Evolutionary conservation across 1,140 invertebrate species (phyloP), one percentile per base, ranked within the genome.

Genomic region (Lethocerus indicus): DNA sequence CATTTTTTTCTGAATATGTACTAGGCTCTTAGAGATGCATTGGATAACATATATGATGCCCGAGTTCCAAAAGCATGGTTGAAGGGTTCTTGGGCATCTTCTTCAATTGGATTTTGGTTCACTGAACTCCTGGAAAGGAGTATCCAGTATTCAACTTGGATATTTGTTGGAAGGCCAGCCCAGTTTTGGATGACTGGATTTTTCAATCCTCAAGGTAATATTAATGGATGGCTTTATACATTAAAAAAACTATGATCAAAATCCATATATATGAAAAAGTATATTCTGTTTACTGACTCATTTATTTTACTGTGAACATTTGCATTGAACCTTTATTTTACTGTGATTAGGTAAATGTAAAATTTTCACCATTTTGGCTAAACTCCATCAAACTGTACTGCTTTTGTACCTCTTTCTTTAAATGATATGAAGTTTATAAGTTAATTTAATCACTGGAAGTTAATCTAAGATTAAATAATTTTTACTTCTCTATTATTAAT

Each of bases 181-280:
- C 71, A 71, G 27, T 90, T 89, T 66, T 90, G 86, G 86, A 86
- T 90, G 76, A 83, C 83, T 4, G 87, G 87, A 29, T 89, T 91
- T 64, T 90, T 90, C 59, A 90, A 90, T 70, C 83, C 87, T 2
- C 86, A 89, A 70, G 86, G 83, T 75, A 68, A 41, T 62, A 44
- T 24, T 44, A 24, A 23, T 24, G 21, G 13, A 24, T 23, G n/a
- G n/a, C 14, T 48, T 9, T 20, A 48, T 37, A 18, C 6, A 13
- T 47, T 23, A 25, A 18, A 27, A 7, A 25, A n/a, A n/a, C n/a
- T n/a, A n/a, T n/a, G n/a, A n/a, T n/a, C n/a, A n/a, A n/a, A n/a
- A n/a, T n/a, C n/a, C n/a, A n/a, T n/a, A n/a, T n/a, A n/a, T n/a
- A n/a, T n/a, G n/a, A n/a, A n/a, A n/a, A n/a, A n/a, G n/a, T n/a